phyloP scores from a whole-genome alignment of 2,113 vertebrate genomes.

The Perca flavescens region DNA sequence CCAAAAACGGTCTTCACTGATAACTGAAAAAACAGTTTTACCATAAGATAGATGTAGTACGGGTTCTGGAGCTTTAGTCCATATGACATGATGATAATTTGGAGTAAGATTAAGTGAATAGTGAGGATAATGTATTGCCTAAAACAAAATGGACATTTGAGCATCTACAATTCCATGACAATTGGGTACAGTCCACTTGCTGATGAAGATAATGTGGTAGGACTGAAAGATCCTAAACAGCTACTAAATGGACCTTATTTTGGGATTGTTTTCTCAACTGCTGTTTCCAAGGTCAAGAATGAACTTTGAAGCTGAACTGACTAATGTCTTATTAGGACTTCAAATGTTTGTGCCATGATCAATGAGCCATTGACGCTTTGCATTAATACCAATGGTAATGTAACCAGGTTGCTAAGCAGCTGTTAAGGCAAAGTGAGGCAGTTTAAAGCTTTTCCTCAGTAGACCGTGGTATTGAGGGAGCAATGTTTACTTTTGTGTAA shows the following conservation, averaged over 20 bases:
- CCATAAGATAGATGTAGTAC: too few species aligned
- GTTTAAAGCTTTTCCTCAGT: background rate
- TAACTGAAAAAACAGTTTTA: background rate
- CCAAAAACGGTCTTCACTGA: background rate
- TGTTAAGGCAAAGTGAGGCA: background rate
- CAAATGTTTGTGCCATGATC: too few species aligned
- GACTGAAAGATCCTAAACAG: too few species aligned
- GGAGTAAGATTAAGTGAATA: background rate
- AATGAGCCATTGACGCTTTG: too few species aligned
- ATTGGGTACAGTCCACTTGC: too few species aligned
- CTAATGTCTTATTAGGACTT: too few species aligned
- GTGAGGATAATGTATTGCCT: background rate
- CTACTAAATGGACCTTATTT: too few species aligned
- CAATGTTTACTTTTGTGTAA: background rate
- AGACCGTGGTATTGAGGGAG: fast-evolving
- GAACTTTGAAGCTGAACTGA: background rate
- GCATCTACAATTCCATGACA: background rate
- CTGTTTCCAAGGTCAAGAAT: background rate
- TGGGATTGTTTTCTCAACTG: background rate
- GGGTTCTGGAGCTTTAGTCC: background rate
- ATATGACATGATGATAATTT: background rate
- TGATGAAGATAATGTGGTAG: too few species aligned
- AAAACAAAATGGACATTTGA: background rate
- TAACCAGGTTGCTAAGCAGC: too few species aligned
- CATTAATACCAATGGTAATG: too few species aligned